Percentiles rank a stretch among this genome's conserved stretches.
phyloP scores from a whole-genome alignment of 2,113 vertebrate species.

The Callospermophilus lateralis region DNA sequence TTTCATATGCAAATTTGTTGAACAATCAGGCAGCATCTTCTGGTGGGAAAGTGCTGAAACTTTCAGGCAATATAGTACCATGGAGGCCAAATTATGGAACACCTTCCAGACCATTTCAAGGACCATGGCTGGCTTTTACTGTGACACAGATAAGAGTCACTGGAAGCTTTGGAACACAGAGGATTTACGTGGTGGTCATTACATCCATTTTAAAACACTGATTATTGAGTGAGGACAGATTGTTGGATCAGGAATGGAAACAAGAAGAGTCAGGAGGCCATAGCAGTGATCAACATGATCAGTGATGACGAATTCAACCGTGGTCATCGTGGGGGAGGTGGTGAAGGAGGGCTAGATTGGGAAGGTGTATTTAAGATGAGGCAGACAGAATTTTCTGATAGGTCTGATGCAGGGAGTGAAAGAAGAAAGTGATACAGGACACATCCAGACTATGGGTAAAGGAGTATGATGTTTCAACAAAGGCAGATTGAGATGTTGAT shows the following conservation, averaged over 20 bases:
- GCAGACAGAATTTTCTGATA: background rate
- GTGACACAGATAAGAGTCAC: background rate
- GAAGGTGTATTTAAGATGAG: background rate
- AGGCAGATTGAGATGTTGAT: background rate
- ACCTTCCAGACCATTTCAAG: background rate
- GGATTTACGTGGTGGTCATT: background rate
- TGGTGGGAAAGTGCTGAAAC: background rate
- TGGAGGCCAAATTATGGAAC: background rate
- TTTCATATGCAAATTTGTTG: too few relatives aligned
- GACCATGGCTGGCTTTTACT: background rate
- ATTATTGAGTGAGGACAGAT: background rate
- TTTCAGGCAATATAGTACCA: background rate
- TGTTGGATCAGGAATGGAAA: background rate
- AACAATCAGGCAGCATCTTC: background rate
- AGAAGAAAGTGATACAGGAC: background rate
- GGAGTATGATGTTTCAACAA: background rate
- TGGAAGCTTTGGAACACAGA: background rate
- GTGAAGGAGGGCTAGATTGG: background rate
- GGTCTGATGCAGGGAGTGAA: background rate
- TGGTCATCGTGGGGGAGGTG: background rate
- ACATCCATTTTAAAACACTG: background rate
- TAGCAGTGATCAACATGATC: background rate
- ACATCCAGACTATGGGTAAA: background rate
- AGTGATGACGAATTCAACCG: background rate
- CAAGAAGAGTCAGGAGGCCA: background rate